Evolutionary conservation across 2,797 vertebrate species (phyloP), one percentile per base, ranked within the genome.

Genomic region (Echeneis naucrates): DNA sequence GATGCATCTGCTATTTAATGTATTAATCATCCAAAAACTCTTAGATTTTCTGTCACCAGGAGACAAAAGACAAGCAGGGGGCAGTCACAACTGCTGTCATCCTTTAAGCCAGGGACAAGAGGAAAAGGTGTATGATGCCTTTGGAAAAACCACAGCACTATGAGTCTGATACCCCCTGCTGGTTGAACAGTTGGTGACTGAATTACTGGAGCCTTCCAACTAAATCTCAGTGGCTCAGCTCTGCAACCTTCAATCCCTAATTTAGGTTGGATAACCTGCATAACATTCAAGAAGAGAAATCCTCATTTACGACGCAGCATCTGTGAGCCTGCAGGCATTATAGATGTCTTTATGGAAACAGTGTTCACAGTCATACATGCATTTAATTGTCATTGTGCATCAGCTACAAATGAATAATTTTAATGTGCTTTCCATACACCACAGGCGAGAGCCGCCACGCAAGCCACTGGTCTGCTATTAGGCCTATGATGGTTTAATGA

Each of bases 151-250:
- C 30, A 16, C 5, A 72, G 50, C 21, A 19, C 60, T 77, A 3
- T 68, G 81, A 54, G 59, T 85, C 60, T 85, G 77, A 68, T n/a
- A 10, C 87, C 87, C 77, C 84, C 91, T 92, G 80, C 75, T 92
- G 91, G 85, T 24, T 16, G 8, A 69, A 24, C 1, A n/a, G 14
- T 13, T 8, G 14, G 45, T 4, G 13, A 52, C 6, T 51, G 40
- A 53, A 51, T 13, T 21, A 35, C 0, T 17, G 0, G 12, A 3
- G 19, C 1, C 16, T 26, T 27, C 0, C 32, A 21, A n/a, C 24
- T 14, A 5, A 3, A 9, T 2, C 21, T 57, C 51, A 32, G 16
- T 6, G 0, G 11, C 12, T 27, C 58, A n/a, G 1, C 42, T 60
- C 23, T 45, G 27, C 21, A 47, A 57, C 35, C 24, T 56, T 38